Percentiles rank a stretch among this genome's conserved stretches.
Evolutionary conservation across 2,797 vertebrate genomes (phyloP).

Genomic region (Phyllotis vaccarum): DNA sequence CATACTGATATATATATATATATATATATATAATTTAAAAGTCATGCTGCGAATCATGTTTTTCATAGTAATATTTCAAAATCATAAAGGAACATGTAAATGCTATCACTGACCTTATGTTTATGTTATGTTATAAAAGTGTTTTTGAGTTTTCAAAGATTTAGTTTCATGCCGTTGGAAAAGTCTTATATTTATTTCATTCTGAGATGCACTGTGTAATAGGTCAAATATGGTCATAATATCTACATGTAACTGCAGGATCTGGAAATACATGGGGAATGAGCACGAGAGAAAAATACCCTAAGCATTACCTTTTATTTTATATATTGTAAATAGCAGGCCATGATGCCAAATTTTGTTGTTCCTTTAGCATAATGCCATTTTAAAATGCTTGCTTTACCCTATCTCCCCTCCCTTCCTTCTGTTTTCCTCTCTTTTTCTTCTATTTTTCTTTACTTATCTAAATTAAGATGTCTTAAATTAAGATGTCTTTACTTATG

Average conservation of each 20-base stretch:
- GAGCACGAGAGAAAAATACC: background rate
- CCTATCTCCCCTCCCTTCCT: background rate
- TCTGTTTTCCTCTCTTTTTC: background rate
- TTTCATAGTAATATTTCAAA: constrained; percentile 44
- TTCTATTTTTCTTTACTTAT: background rate
- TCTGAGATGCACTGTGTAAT: background rate
- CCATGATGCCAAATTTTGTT: background rate
- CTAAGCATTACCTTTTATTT: constrained; percentile 25
- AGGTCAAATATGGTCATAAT: background rate
- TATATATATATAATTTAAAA: too few species aligned
- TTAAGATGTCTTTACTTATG: too few species aligned
- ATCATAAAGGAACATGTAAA: background rate
- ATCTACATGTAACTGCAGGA: background rate
- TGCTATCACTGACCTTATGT: background rate
- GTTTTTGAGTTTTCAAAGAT: background rate
- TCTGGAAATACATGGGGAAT: background rate
- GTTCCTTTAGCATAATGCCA: constrained; percentile 14
- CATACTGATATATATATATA: too few species aligned
- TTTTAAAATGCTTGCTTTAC: background rate
- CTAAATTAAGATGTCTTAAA: background rate
- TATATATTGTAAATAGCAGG: background rate
- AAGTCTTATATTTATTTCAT: constrained; percentile 5
- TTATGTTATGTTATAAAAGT: background rate
- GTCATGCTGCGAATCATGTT: background rate
- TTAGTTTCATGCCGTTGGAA: constrained; percentile 23